These are phyloP conservation scores for Limnephilus lunatus DNA, from an alignment of 2,888 invertebrate genomes.

Conservation along the genomic window DNA sequence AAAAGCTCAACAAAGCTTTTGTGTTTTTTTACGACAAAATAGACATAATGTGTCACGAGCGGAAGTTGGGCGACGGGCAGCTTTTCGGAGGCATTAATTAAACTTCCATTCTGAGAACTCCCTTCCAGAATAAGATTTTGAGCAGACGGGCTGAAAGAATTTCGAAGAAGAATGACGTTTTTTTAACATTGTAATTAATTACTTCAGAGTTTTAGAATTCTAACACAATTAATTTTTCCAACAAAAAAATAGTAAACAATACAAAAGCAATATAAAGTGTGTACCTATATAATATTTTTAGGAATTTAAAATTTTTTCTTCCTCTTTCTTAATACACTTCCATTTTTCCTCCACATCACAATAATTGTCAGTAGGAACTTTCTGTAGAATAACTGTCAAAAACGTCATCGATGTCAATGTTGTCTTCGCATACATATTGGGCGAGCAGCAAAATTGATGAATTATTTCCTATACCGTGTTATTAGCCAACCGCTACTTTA, in stretches of 20 bases:
- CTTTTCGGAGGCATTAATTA: slow-evolving; percentile 37
- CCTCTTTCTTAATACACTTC: background rate
- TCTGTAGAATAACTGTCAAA: background rate
- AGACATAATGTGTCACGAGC: slow-evolving; percentile 11
- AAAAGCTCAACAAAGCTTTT: slow-evolving; percentile 35
- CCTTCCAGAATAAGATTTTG: background rate
- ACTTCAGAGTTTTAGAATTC: background rate
- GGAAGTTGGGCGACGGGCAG: slow-evolving; percentile 3
- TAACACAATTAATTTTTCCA: background rate
- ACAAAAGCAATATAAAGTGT: background rate
- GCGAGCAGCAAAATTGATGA: no score
- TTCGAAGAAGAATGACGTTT: slow-evolving; percentile 2
- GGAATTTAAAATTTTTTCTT: background rate
- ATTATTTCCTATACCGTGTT: no score
- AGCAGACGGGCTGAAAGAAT: background rate
- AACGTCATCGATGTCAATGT: no score
- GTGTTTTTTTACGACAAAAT: slow-evolving; percentile 31
- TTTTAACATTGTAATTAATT: background rate
- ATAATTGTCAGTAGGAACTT: background rate
- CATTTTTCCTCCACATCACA: background rate
- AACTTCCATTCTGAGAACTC: slow-evolving; percentile 15
- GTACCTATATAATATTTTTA: background rate
- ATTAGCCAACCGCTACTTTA: no score
- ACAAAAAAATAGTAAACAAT: background rate
- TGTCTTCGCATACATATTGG: no score